Conservation (phyloP, 2,888 invertebrate genomes). For the Plebejus melissa region DNA sequence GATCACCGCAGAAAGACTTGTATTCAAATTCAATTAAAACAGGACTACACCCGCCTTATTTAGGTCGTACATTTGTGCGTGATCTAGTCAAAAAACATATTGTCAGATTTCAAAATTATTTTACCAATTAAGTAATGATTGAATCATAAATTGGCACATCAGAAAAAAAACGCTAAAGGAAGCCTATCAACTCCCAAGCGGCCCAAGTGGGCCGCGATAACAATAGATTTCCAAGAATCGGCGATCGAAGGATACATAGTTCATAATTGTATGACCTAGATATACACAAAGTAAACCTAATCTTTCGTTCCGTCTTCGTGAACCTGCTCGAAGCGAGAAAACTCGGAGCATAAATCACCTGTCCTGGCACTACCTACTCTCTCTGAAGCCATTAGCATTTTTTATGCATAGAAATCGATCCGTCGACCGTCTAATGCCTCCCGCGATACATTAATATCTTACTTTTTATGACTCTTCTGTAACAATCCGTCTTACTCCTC, state of each 20-base stretch:
- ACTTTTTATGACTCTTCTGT: constrained; percentile 78
- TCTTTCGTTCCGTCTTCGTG: constrained; percentile 34
- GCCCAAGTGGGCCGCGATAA: too few relatives aligned
- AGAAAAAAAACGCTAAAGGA: too few relatives aligned
- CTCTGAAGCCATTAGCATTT: constrained; percentile 74
- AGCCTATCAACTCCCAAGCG: too few relatives aligned
- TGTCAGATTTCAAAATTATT: too few relatives aligned
- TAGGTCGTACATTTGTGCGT: too few relatives aligned
- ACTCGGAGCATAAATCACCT: constrained; percentile 70
- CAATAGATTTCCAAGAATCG: too few relatives aligned
- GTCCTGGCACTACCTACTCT: constrained; percentile 61
- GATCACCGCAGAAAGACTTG: too few relatives aligned
- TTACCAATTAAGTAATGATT: too few relatives aligned
- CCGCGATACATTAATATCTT: constrained; percentile 80
- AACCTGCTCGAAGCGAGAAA: constrained; percentile 41
- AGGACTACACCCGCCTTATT: too few relatives aligned
- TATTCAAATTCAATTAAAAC: too few relatives aligned
- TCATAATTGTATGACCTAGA: not conserved
- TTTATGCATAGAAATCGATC: constrained; percentile 79
- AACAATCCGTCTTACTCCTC: constrained; percentile 61
- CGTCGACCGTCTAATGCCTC: constrained; percentile 74
- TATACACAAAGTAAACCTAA: constrained; percentile 13
- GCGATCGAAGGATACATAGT: not conserved
- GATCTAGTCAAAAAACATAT: too few relatives aligned
- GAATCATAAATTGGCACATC: too few relatives aligned